Percentiles rank a stretch among this genome's conserved stretches.
These are phyloP conservation scores for Mobula birostris DNA, from an alignment of 2,113 vertebrate species.

Conservation along the genomic window DNA sequence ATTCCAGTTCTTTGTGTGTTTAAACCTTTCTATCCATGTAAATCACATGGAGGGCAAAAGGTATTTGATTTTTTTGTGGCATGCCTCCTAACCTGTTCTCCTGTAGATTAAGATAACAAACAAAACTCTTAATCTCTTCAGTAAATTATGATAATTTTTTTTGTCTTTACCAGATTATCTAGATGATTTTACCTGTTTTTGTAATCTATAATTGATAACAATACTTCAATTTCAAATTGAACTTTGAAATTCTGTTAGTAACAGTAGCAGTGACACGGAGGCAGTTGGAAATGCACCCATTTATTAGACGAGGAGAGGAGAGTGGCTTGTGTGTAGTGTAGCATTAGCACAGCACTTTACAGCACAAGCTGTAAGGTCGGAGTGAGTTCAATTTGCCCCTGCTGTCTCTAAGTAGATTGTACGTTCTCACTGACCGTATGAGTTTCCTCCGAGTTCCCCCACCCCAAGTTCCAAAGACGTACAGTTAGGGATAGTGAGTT, in stretches of 20 bases:
- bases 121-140: too few relatives aligned
- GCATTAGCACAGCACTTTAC: too few relatives aligned
- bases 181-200: background rate
- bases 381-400: too few relatives aligned
- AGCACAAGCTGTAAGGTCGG: too few relatives aligned
- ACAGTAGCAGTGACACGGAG: background rate
- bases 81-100: background rate
- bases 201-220: too few relatives aligned
- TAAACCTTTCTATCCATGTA: background rate
- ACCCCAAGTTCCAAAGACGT: too few relatives aligned
- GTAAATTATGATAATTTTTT: background rate
- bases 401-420: too few relatives aligned
- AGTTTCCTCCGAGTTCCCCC: too few relatives aligned
- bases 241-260: background rate
- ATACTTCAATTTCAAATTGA: background rate
- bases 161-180: background rate
- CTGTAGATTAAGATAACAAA: background rate
- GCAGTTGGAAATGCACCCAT: background rate
- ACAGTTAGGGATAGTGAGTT: too few relatives aligned
- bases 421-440: too few relatives aligned
- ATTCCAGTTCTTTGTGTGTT: background rate
- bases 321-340: background rate
- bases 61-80: background rate
- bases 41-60: background rate
- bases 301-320: background rate